Conservation (phyloP, 37 sponge, comb jelly and placozoan genomes). For the Diacarnus erythraeanus region DNA sequence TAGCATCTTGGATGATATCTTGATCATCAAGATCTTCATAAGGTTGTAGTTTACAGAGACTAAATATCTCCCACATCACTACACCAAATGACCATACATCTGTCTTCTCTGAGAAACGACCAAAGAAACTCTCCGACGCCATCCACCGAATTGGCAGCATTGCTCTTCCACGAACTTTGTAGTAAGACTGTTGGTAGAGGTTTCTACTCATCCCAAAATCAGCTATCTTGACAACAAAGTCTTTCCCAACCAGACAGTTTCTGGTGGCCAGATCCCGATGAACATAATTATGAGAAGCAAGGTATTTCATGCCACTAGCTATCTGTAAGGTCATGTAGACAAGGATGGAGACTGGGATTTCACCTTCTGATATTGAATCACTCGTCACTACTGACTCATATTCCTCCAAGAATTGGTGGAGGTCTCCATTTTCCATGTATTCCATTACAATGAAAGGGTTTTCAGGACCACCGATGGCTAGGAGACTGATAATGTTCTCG, state of each 20-base stretch:
- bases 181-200: constrained; percentile 72
- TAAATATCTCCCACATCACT: constrained; percentile 84
- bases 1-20: constrained; percentile 78
- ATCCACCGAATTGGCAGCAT: constrained; percentile 87
- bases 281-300: constrained; percentile 71
- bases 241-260: constrained; percentile 84
- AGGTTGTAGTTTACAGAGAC: constrained; percentile 60
- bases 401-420: constrained; percentile 74
- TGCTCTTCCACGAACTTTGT: constrained; percentile 54
- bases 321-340: constrained; percentile 74
- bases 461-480: constrained; percentile 49
- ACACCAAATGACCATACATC: constrained; percentile 88
- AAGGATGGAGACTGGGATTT: constrained; percentile 31
- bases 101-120: constrained; percentile 79
- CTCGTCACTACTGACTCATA: constrained; percentile 5
- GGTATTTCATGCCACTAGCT: constrained; percentile 83
- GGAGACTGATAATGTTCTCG: constrained; percentile 63
- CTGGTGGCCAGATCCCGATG: constrained; percentile 87
- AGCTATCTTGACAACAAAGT: constrained; percentile 75
- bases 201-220: constrained; percentile 91
- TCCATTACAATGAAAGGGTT: constrained; percentile 82
- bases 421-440: constrained; percentile 93
- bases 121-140: constrained; percentile 86
- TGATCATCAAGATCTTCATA: constrained; percentile 73
- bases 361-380: background rate